Evolutionary conservation across 2,888 invertebrate genomes (phyloP), one percentile per base, ranked within the genome.

Genomic region (Limnephilus marmoratus): DNA sequence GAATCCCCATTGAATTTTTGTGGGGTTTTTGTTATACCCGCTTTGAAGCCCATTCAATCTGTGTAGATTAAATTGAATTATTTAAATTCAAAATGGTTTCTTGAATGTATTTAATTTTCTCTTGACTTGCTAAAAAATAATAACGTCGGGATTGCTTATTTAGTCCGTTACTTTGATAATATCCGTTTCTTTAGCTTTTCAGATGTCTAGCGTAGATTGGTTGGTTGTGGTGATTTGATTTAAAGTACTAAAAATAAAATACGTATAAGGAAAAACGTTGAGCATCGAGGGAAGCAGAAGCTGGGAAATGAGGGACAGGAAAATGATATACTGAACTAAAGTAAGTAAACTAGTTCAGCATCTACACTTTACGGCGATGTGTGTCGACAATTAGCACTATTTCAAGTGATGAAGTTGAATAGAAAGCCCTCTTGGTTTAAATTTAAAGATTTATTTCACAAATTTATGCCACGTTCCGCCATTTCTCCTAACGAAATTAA

Each of bases 81-180:
- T 68, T 68, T 68, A 68, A 68, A 68, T 68, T 68, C 68, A 68
- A 68, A 68, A 68, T 68, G 68, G 68, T 68, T 68, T 68, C 68
- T 9, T 0, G 68, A 68, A 24, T 68, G n/a, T 68, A 68, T 68
- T 68, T 68, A 24, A n/a, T n/a, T n/a, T 68, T 68, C 68, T 9
- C 68, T 24, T n/a, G 68, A 68, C 24, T 68, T 68, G 68, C 24
- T 24, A 68, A 68, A 68, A 68, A 68, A 68, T 68, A 68, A 68
- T 9, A 24, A 68, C 68, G 24, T 68, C 68, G 68, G 9, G 68
- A 68, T 68, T n/a, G 68, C 68, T n/a, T 68, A 68, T 68, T 68
- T 24, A n/a, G 68, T 68, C 9, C 68, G 68, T 68, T 24, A 68
- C 68, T 68, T 68, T 68, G 68, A n/a, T 68, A n/a, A 68, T 68